Base-by-base conservation (phyloP, 2,888 invertebrate species). In the Heliconius sara region DNA sequence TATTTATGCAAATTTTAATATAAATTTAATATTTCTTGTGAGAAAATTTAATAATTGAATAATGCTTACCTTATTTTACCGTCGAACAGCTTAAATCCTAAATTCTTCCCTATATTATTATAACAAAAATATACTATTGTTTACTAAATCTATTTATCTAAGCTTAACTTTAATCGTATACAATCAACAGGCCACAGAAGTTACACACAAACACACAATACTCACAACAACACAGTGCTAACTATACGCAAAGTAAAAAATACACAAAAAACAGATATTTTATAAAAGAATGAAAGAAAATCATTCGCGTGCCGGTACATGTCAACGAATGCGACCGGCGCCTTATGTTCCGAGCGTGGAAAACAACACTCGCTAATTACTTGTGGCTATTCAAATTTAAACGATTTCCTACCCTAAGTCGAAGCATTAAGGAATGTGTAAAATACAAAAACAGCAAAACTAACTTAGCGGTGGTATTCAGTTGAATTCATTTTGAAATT, bases 241-340 rank as follows among this genome's bases (percentile, higher is more conserved):
- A 82, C 82, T 82, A 71, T 74, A 79, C 79, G 76, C 81, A 84
- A 83, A 81, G 77, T 74, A 78, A 76, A 79, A 80, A 83, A 78
- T 80, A 80, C 83, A 81, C 88, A 88, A 85, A 89, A 88, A 88
- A 82, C 81, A 81, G 80, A 83, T 83, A 84, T 82, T 82, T 78
- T 77, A 80, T 83, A 83, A 83, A 89, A 90, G 90, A 89, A 89
- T 88, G 87, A 90, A 93, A 93, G 91, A 94, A 94, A 93, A 93
- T 91, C 92, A 90, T 92, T 92, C 94, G 92, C 94, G 94, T 92
- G 92, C 92, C 94, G 91, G 91, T 89, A 93, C 93, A 91, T 91
- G 90, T 91, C 91, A 89, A 86, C 93, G 92, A 94, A 93, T 94
- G 94, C 92, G 91, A 88, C 86, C 90, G 87, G 87, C 85, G 89